Evolutionary conservation across 2,888 invertebrate genomes (phyloP), one percentile per base, ranked within the genome.

Genomic region (Muscina levida): DNA sequence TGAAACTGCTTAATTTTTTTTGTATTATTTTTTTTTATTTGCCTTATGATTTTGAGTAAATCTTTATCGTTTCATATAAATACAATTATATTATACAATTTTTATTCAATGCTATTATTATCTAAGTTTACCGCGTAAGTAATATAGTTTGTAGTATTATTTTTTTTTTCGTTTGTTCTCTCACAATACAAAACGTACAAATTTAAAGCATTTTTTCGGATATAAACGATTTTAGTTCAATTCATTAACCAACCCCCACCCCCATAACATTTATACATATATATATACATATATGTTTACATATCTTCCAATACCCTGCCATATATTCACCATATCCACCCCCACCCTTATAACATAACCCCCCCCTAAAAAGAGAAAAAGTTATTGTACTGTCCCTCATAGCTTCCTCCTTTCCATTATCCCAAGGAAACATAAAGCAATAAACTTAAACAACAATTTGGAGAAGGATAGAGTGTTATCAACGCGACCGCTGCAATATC

Each of bases 391-490:
- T 22, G 6, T 53, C 24, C 53, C 22, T 22, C 5, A 8, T n/a
- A n/a, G 3, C 51, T 62, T 31, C 53, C n/a, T 37, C 31, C 59
- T 11, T 46, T 51, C 53, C 59, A 17, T 56, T n/a, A 46, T 59
- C 19, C 48, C 31, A 5, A 8, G 31, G 31, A 8, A 31, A n/a
- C n/a, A n/a, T n/a, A n/a, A 31, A 31, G 8, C 3, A 5, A 31
- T 31, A 31, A 31, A 5, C 31, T 31, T 3, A 24, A 65, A 42
- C 66, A 71, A 79, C 74, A 82, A 82, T n/a, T 83, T 82, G 88
- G 87, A 90, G 89, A 89, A 90, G 89, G 89, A 89, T 89, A 89
- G 90, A 89, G 87, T 86, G 77, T 84, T 85, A 71, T 66, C 67
- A 67, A 4, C 68, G 68, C 53, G 59, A 77, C 10, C 72, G 77